Conservation (phyloP, 1,140 invertebrate genomes). For the Leptinotarsa defecta region DNA sequence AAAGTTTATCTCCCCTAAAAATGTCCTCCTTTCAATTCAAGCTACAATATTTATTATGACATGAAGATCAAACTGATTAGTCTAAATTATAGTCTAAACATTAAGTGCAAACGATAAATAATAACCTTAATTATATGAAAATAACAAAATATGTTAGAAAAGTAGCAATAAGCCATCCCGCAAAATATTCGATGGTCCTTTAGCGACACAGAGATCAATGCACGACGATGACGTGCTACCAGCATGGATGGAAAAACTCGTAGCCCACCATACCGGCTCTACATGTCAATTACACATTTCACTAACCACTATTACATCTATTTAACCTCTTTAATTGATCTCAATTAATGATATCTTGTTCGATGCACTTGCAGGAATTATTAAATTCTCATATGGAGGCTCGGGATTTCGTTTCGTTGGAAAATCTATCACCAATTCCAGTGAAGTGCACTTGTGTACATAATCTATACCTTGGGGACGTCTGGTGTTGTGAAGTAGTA, state of each 20-base stretch:
- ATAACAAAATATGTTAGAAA: too few relatives aligned
- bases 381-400: conserved; percentile 34
- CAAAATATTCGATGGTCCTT: too few relatives aligned
- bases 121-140: too few relatives aligned
- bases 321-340: conserved; percentile 49
- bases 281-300: conserved; percentile 44
- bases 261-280: conserved; percentile 27
- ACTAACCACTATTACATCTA: conserved; percentile 44
- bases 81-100: too few relatives aligned
- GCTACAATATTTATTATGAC: too few relatives aligned
- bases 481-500: not conserved
- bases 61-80: too few relatives aligned
- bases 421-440: not conserved
- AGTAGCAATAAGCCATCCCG: too few relatives aligned
- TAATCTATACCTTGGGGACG: not conserved
- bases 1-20: too few relatives aligned
- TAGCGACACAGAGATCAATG: conserved; percentile 15
- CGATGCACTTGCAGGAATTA: conserved; percentile 33
- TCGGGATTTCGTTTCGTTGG: conserved; percentile 21
- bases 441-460: not conserved
- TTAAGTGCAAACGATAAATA: too few relatives aligned
- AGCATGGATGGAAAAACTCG: conserved; percentile 22
- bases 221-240: conserved; percentile 30
- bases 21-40: too few relatives aligned
- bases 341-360: conserved; percentile 44